Evolutionary conservation across 2,113 vertebrate species (phyloP).

Genomic region (Tyrannus savana): DNA sequence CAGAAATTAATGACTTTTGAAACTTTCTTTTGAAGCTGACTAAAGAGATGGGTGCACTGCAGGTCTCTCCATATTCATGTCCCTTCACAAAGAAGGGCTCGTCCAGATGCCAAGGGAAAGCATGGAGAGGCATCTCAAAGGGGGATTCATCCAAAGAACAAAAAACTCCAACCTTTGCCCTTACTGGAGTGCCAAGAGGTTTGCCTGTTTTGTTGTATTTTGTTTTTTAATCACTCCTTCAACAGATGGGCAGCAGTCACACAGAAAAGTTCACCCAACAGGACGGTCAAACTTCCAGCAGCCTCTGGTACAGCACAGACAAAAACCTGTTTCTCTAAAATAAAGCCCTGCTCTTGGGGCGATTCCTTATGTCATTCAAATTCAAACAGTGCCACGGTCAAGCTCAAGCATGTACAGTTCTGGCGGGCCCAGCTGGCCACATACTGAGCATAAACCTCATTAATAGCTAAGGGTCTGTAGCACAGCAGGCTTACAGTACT

Average conservation of each 20-base stretch:
- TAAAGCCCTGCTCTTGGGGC: background rate
- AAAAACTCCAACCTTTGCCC: slow-evolving; percentile 45
- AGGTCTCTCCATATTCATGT: slow-evolving; percentile 52
- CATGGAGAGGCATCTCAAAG: background rate
- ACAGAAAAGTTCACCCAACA: background rate
- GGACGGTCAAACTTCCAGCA: background rate
- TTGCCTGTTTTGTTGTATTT: background rate
- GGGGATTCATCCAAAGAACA: slow-evolving; percentile 43
- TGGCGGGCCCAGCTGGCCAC: background rate
- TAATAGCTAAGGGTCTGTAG: background rate
- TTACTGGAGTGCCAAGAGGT: background rate
- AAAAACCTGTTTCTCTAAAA: background rate
- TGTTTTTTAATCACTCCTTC: background rate
- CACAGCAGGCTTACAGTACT: background rate
- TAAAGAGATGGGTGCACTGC: background rate
- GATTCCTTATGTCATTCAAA: background rate
- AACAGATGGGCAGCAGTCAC: background rate
- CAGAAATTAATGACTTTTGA: slow-evolving; percentile 19
- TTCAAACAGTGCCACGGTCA: slow-evolving; percentile 1
- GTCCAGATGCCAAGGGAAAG: slow-evolving; percentile 11
- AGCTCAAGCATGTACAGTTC: background rate
- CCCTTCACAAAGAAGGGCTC: slow-evolving; percentile 31
- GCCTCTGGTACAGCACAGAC: accelerated
- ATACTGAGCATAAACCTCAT: background rate
- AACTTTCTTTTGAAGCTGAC: slow-evolving; percentile 34